Base-by-base conservation (phyloP, 1,140 invertebrate species). In the Drepana arcuata region DNA sequence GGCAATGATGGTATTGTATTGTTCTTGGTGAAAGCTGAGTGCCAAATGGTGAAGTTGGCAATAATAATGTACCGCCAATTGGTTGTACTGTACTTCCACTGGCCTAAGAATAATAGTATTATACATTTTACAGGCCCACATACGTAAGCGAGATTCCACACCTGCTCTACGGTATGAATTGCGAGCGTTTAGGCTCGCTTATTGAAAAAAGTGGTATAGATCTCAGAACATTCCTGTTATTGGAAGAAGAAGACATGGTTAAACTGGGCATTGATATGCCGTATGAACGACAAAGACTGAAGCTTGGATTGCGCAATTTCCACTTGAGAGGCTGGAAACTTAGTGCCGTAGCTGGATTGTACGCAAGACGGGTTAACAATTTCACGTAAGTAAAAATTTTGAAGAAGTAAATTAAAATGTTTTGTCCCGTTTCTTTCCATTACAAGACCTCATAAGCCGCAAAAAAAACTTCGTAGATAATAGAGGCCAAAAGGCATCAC, bases 111-210 rank as follows among this genome's bases (percentile, higher is more conserved):
- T n/a, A n/a, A n/a, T n/a, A n/a, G n/a, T n/a, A n/a, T n/a, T n/a
- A 30, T 23, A 30, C 11, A 25, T 2, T 36, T 82, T 78, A 39
- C 60, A 84, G 80, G 27, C 64, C 66, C 26, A 63, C 56, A 14
- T 84, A 81, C 37, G 35, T 31, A 10, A 47, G 48, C 37, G 77
- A 83, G 53, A 79, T 84, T 42, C 48, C 50, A 1, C 43, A 69
- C 27, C 38, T 88, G 1, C 60, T 89, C 1, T 75, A 80, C 48
- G 86, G 85, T 10, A 88, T 88, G 85, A 74, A 78, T 28, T 83
- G 86, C 38, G 85, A 86, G 28, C 60, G 45, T 34, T 75, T 87
- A 29, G 55, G 38, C 7, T 24, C 47, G 10, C 26, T 66, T 9
- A 85, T 86, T 44, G 49, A 59, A 41, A 81, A 77, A 11, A 57